Base-by-base conservation (phyloP, 2,113 vertebrate genomes). In the Amphilophus citrinellus region DNA sequence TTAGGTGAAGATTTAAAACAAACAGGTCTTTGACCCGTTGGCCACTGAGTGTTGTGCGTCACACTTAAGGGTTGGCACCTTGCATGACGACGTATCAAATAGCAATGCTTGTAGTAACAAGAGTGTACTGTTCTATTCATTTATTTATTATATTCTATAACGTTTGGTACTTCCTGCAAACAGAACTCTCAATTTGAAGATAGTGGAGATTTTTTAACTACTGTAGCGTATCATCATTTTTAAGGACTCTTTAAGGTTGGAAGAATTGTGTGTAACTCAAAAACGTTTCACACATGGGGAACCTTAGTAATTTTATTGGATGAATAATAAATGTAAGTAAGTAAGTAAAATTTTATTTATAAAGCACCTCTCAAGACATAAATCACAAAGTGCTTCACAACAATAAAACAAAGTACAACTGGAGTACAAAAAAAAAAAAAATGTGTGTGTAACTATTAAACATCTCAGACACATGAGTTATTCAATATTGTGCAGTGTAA, bases 11-110 rank as follows among this genome's bases (percentile, higher is more conserved):
- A 90, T 95, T 94, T 94, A 87, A 95, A 91, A 93, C 88, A 89
- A 94, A 93, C 93, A 91, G 94, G 94, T 95, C 93, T 95, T 96
- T 96, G 96, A 96, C 95, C 96, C 92, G 61, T 65, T 91, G 94
- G 87, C 20, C 91, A 89, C 11, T 50, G 77, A 82, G 80, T 60
- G 76, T 66, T 77, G 84, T 93, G 88, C 92, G 95, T 95, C 94
- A 95, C 76, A 44, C 60, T 71, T n/a, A 47, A 71, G 68, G 68
- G 68, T n/a, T 56, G 10, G 66, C 9, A 50, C 27, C 65, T 30
- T 47, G 53, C 32, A 62, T 30, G 39, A 13, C 22, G 3, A 30
- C 42, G 50, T 10, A 50, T 24, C 15, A 50, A 50, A 50, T 1
- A 71, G 42, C 22, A 27, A 68, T 11, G 5, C 15, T 30, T 71